phyloP scores from a whole-genome alignment of 1,140 invertebrate species.

The Sesamia nonagrioides region DNA sequence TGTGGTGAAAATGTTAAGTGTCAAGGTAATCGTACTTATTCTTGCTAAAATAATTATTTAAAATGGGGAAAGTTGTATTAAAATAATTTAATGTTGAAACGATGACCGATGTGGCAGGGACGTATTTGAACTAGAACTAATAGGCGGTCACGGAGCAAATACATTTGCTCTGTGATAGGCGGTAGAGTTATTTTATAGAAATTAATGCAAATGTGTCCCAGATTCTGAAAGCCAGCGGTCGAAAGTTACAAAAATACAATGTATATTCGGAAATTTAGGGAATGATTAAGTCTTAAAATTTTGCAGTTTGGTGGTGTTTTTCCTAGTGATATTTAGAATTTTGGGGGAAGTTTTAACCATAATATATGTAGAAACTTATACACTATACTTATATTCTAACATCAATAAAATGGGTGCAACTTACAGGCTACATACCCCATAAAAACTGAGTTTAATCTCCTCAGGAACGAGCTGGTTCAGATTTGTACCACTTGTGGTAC shows the following conservation, averaged over 20 bases:
- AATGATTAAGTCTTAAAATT: neutral
- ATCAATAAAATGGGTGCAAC: neutral
- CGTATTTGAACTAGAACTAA: neutral
- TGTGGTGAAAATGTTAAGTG: neutral
- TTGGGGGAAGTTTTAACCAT: neutral
- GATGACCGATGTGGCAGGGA: neutral
- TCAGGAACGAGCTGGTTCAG: no score
- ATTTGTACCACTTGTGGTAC: no score
- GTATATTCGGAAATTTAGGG: neutral
- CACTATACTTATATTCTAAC: neutral
- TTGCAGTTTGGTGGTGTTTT: neutral
- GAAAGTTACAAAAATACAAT: neutral
- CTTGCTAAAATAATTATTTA: neutral
- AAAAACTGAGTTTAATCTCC: neutral
- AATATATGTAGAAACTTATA: neutral
- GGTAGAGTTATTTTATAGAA: no score
- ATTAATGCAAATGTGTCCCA: no score
- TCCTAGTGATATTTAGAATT: neutral
- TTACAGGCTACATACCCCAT: neutral
- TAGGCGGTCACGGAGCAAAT: no score
- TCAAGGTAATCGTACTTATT: slow-evolving; percentile 27
- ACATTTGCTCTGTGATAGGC: no score
- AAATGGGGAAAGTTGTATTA: neutral
- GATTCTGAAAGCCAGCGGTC: no score
- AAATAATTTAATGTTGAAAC: neutral